Conservation (phyloP, 2,888 invertebrate species). For the Amblyjoppa fuscipennis region DNA sequence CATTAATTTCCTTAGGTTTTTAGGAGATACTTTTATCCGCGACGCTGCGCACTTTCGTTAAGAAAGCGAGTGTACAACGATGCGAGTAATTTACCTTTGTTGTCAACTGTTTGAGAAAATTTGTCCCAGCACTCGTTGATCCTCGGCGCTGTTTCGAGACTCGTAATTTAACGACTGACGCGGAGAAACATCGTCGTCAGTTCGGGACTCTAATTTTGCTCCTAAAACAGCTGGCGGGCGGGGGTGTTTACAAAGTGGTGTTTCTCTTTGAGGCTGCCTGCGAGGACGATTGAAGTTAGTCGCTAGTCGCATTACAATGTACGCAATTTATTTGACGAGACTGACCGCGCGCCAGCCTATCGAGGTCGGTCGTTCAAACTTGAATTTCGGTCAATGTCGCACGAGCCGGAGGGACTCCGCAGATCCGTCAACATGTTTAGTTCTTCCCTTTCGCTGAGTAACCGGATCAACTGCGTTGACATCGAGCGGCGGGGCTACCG, state of each 20-base stretch:
- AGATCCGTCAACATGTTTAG: not conserved
- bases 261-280: constrained; percentile 31
- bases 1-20: no score
- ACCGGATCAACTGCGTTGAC: not conserved
- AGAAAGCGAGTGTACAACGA: not conserved
- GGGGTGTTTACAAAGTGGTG: constrained; percentile 38
- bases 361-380: constrained; percentile 27
- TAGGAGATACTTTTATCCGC: not conserved
- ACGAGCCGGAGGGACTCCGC: not conserved
- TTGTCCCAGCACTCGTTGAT: not conserved
- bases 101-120: constrained; percentile 8
- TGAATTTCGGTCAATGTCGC: not conserved
- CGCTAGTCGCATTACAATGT: constrained; percentile 13
- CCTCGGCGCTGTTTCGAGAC: constrained; percentile 1
- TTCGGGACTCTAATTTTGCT: constrained; percentile 14
- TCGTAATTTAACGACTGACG: not conserved
- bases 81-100: constrained; percentile 15
- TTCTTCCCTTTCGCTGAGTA: not conserved
- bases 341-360: constrained; percentile 8
- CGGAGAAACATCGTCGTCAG: constrained; percentile 19
- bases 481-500: not conserved
- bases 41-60: not conserved
- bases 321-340: not conserved
- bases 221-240: constrained; percentile 50
- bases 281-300: constrained; percentile 39